These are phyloP conservation scores for Picathartes gymnocephalus DNA, from an alignment of 2,113 vertebrate genomes.

Conservation along the genomic window DNA sequence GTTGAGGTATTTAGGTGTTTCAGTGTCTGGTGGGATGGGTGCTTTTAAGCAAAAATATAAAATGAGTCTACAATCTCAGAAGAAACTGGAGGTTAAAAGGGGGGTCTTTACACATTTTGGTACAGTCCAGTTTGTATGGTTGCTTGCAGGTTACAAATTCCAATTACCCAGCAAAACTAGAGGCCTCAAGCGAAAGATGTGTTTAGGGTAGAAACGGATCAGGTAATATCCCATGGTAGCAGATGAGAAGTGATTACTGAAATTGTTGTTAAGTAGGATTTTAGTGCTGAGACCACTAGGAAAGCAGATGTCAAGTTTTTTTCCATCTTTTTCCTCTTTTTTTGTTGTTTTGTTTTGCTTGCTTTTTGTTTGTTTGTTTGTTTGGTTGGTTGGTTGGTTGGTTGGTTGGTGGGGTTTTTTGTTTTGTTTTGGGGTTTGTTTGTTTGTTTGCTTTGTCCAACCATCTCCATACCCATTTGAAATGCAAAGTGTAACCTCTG, in stretches of 20 bases:
- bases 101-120: background rate
- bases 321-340: background rate
- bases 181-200: fast-evolving
- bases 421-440: background rate
- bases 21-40: fast-evolving
- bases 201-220: fast-evolving
- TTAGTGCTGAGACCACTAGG: background rate
- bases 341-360: background rate
- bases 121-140: background rate
- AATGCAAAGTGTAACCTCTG: background rate
- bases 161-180: background rate
- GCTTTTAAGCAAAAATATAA: background rate
- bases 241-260: background rate
- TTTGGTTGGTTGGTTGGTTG: background rate
- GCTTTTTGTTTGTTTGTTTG: background rate
- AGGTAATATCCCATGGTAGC: fast-evolving
- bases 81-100: background rate
- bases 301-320: background rate
- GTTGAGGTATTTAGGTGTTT: background rate
- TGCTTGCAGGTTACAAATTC: background rate
- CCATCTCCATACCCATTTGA: background rate
- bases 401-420: background rate
- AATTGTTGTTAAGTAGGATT: background rate
- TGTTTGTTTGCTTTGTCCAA: background rate
- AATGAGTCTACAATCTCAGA: background rate